A percentile compares a stretch with the other conserved stretches of the same genome.
phyloP scores from a whole-genome alignment of 2,888 invertebrate genomes.

The Vanessa cardui region DNA sequence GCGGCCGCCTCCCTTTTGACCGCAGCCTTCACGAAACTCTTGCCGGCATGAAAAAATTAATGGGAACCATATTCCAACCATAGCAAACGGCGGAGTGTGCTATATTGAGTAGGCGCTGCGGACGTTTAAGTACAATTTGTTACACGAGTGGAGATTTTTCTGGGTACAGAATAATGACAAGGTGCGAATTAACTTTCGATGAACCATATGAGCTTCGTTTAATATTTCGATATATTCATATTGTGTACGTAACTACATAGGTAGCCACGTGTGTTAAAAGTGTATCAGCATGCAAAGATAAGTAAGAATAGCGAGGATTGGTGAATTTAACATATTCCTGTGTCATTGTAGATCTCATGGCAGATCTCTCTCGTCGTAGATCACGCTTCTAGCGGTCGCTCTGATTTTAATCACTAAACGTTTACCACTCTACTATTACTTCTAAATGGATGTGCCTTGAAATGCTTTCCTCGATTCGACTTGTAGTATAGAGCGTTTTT shows the following conservation, averaged over 20 bases:
- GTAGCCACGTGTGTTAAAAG: slow-evolving; percentile 45
- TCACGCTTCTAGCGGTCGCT: slow-evolving; percentile 74
- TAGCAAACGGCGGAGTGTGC: slow-evolving; percentile 68
- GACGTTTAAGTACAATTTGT: slow-evolving; percentile 28
- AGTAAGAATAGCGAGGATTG: slow-evolving; percentile 33
- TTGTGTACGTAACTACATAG: slow-evolving; percentile 37
- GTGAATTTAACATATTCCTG: slow-evolving; percentile 35
- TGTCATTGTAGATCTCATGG: slow-evolving; percentile 45
- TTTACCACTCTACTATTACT: slow-evolving; percentile 74
- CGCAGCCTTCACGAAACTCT: slow-evolving; percentile 58
- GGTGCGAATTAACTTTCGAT: slow-evolving; percentile 63
- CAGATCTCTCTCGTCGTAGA: slow-evolving; percentile 56
- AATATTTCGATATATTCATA: slow-evolving; percentile 63
- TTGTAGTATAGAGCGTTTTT: slow-evolving; percentile 79
- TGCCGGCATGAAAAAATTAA: slow-evolving; percentile 75
- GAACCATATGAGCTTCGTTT: slow-evolving; percentile 72
- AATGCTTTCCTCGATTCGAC: slow-evolving; percentile 80
- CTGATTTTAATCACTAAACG: slow-evolving; percentile 55
- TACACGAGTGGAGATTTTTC: slow-evolving; percentile 37
- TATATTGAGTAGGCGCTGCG: slow-evolving; percentile 51
- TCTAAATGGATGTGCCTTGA: slow-evolving; percentile 83
- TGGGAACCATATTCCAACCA: slow-evolving; percentile 65
- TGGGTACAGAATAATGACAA: slow-evolving; percentile 55
- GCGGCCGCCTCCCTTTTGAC: slow-evolving; percentile 65
- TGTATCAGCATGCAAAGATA: slow-evolving; percentile 39